phyloP scores from a whole-genome alignment of 2,888 invertebrate genomes.

The Acronicta aceris region DNA sequence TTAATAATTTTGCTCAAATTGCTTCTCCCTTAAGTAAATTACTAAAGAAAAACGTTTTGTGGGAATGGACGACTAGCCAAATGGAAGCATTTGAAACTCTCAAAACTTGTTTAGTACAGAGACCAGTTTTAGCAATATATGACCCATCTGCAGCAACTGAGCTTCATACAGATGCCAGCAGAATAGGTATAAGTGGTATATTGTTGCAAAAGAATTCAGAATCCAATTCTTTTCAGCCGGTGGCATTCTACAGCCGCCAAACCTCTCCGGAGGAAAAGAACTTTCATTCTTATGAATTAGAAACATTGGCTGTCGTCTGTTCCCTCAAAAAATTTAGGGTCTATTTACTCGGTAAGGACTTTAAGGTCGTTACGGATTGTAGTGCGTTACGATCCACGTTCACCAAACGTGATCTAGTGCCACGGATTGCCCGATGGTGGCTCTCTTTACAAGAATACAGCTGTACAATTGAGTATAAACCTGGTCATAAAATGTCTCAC shows the following conservation, averaged over 20 bases:
- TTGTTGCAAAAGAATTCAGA: background rate
- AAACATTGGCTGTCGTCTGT: conserved; percentile 7
- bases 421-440: conserved; percentile 10
- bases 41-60: no score
- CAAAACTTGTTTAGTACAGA: background rate
- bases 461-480: conserved; percentile 5
- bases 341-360: conserved; percentile 1
- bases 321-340: conserved; percentile 10
- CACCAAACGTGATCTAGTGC: conserved; percentile 4
- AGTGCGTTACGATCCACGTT: background rate
- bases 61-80: no score
- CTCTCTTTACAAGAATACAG: conserved; percentile 2
- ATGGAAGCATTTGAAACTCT: no score
- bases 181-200: conserved; percentile 1
- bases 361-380: conserved; percentile 4
- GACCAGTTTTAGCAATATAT: conserved; percentile 14
- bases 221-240: background rate
- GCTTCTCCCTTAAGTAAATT: background rate
- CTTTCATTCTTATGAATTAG: conserved; percentile 9
- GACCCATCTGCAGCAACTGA: conserved; percentile 25
- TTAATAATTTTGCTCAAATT: conserved; percentile 1
- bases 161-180: conserved; percentile 50
- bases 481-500: conserved; percentile 4
- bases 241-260: conserved; percentile 5
- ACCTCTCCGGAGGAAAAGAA: background rate